Percentiles rank a stretch among this genome's conserved stretches.
phyloP scores from a whole-genome alignment of 2,888 invertebrate genomes.

The Trichopoda pennipes region DNA sequence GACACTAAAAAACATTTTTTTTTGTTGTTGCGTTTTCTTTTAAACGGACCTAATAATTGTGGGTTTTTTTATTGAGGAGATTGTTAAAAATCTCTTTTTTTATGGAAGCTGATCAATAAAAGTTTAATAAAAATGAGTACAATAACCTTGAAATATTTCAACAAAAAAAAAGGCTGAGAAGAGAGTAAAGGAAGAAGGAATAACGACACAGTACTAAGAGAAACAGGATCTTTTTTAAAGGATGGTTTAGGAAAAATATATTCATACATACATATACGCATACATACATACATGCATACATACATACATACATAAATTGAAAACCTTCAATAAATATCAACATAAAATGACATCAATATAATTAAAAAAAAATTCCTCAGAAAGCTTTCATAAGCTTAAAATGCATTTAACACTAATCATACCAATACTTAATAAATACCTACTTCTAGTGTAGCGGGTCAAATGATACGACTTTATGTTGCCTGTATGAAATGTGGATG shows the following conservation, averaged over 20 bases:
- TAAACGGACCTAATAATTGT: slow-evolving; percentile 13
- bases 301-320: no score
- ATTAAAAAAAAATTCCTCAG: no score
- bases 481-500: no score
- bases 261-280: neutral
- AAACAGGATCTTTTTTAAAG: slow-evolving; percentile 1
- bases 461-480: no score
- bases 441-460: no score
- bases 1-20: slow-evolving; percentile 58
- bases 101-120: slow-evolving; percentile 42
- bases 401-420: neutral
- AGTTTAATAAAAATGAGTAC: slow-evolving; percentile 53
- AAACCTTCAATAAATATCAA: no score
- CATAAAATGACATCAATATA: no score
- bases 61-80: slow-evolving; percentile 3
- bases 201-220: neutral
- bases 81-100: slow-evolving; percentile 20
- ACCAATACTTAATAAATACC: no score
- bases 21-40: neutral
- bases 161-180: neutral
- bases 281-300: no score
- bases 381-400: no score
- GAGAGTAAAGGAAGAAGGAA: slow-evolving; percentile 2
- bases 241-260: neutral
- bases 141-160: slow-evolving; percentile 53